These are phyloP conservation scores for Prionace glauca DNA, from an alignment of 2,797 vertebrate genomes.

Conservation along the genomic window DNA sequence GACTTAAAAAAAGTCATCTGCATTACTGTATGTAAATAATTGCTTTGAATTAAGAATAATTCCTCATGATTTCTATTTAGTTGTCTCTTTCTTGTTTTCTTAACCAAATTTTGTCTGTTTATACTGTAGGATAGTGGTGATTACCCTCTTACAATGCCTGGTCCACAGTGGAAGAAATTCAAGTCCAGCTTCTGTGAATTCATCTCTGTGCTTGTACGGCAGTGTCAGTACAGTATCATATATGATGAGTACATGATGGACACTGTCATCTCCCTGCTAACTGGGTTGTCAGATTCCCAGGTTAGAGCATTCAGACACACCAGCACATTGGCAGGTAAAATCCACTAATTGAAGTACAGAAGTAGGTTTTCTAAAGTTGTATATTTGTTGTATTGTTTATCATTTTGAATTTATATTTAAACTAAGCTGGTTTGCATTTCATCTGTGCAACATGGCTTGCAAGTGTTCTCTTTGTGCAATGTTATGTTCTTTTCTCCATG, in stretches of 20 bases:
- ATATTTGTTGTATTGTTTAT: slow-evolving; percentile 23
- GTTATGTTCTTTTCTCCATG: not conserved
- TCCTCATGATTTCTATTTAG: not conserved
- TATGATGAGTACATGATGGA: slow-evolving; percentile 99
- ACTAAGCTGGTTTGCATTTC: not conserved
- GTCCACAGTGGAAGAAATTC: slow-evolving; percentile 98
- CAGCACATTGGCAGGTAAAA: slow-evolving; percentile 92
- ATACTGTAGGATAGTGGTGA: slow-evolving; percentile 87
- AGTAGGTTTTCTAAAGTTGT: not conserved
- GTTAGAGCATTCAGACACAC: slow-evolving; percentile 98
- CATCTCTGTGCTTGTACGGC: slow-evolving; percentile 89
- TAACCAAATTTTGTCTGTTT: slow-evolving; percentile 27
- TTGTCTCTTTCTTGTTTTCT: not conserved
- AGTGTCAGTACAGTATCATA: slow-evolving; percentile 99
- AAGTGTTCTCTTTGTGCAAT: not conserved
- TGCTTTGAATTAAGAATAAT: not conserved
- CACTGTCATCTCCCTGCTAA: slow-evolving; percentile 95
- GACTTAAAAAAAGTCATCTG: not conserved
- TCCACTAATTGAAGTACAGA: not conserved
- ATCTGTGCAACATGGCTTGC: not conserved
- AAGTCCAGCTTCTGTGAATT: slow-evolving; percentile 98
- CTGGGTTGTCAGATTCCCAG: slow-evolving; percentile 95
- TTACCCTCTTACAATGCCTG: slow-evolving; percentile 96
- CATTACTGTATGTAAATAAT: not conserved
- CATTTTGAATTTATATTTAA: slow-evolving; percentile 34